Base-by-base conservation (phyloP, 2,888 invertebrate species). In the Eristalis pertinax region DNA sequence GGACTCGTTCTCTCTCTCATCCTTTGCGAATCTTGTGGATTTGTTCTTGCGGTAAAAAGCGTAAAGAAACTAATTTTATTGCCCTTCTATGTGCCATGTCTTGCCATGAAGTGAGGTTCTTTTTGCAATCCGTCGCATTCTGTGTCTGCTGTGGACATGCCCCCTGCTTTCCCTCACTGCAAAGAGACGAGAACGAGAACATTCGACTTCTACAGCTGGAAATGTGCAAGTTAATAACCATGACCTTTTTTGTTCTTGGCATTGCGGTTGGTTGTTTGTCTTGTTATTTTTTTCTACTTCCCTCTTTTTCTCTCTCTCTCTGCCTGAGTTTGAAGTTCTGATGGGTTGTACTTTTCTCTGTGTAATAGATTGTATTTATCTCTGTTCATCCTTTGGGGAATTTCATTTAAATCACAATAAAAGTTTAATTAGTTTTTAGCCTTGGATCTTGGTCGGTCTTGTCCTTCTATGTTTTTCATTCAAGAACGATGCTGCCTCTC, bases 371-470 rank as follows among this genome's bases (percentile, higher is more conserved):
- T 79, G 87, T 79, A 80, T 79, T 76, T 83, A 83, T 78, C 63
- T 68, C 43, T 58, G 32, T 32, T 79, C 63, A 75, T 35, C 76
- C 72, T 80, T 79, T 29, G 67, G 84, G 87, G 83, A 83, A 79
- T 84, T 87, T 87, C 83, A 87, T 87, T 87, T 87, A 84, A 87
- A 87, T 87, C 84, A 87, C 84, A 84, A 87, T 79, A 84, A 87
- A 87, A 84, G 87, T 87, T 87, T 84, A 87, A 87, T 87, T 87
- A 87, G 87, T 87, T 87, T 87, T 79, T 87, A 73, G 83, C 84
- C 75, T 79, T 84, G 84, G 68, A 76, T 82, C 76, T 76, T 35
- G 64, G 65, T 63, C n/a, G 43, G 19, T 50, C 13, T 58, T 64
- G 78, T 78, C 26, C 19, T 43, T 56, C 8, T 65, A 5, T 63